Evolutionary conservation across 2,797 vertebrate genomes (phyloP).

Genomic region (Ambastaia sidthimunki): DNA sequence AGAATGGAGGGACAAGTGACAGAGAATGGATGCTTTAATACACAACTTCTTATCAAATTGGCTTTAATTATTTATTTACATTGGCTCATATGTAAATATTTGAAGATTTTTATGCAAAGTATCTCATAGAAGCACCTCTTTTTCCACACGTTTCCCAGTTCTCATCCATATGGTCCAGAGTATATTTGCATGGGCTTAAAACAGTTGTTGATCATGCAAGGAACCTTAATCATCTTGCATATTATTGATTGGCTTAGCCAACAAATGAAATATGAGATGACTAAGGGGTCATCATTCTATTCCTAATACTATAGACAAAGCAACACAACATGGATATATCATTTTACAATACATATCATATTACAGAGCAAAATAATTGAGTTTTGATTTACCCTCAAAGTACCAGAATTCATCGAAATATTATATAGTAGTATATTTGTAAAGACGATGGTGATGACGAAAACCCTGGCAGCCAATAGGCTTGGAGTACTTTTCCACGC

Average conservation of each 20-base stretch:
- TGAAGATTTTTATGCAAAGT: too few relatives aligned
- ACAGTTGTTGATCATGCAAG: slow-evolving; percentile 65
- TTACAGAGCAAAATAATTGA: too few relatives aligned
- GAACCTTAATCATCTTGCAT: slow-evolving; percentile 62
- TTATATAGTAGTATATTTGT: background rate
- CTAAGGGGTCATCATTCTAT: slow-evolving; percentile 44
- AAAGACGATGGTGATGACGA: slow-evolving; percentile 22
- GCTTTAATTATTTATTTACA: background rate
- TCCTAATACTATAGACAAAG: slow-evolving; percentile 32
- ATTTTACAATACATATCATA: slow-evolving; percentile 23
- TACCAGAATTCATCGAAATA: background rate
- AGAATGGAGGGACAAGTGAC: background rate
- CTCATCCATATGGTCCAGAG: slow-evolving; percentile 58
- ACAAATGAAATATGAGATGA: slow-evolving; percentile 60
- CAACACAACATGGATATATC: slow-evolving; percentile 29
- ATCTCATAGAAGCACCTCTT: background rate
- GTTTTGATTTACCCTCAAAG: slow-evolving; percentile 21
- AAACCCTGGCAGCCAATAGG: slow-evolving; percentile 43
- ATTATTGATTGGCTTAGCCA: slow-evolving; percentile 56
- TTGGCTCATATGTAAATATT: background rate
- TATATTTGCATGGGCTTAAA: slow-evolving; percentile 73
- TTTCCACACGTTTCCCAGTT: background rate
- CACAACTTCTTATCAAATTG: background rate
- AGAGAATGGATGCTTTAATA: background rate
- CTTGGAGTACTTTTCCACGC: slow-evolving; percentile 10